These are phyloP conservation scores for Heliconius melpomene DNA, from an alignment of 1,140 invertebrate genomes.

Conservation along the genomic window DNA sequence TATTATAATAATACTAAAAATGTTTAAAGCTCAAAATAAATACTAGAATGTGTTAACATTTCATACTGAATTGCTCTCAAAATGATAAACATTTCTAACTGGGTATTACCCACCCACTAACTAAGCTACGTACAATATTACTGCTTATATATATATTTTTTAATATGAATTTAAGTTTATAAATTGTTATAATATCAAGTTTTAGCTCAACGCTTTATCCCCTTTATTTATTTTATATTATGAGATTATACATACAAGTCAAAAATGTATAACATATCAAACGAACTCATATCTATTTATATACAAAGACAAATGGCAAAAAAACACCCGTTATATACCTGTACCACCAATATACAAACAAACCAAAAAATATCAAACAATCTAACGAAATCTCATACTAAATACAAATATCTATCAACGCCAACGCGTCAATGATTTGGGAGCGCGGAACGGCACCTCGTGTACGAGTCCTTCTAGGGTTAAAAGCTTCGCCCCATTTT, in stretches of 20 bases:
- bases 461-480: constrained; percentile 24
- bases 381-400: background rate
- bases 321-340: too few species aligned
- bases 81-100: background rate
- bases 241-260: too few species aligned
- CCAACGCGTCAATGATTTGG: constrained; percentile 18
- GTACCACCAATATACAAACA: background rate
- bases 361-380: background rate
- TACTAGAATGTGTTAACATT: background rate
- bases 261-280: too few species aligned
- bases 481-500: constrained; percentile 29
- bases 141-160: background rate
- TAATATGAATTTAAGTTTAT: background rate
- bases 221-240: too few species aligned
- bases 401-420: background rate
- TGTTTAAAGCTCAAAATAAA: background rate
- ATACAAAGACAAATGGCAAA: too few species aligned
- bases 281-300: too few species aligned
- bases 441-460: constrained; percentile 14
- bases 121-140: background rate
- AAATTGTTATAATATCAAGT: background rate
- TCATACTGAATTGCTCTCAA: background rate
- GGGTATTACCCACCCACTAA: too few species aligned
- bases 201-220: too few species aligned
- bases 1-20: background rate